phyloP scores from a whole-genome alignment of 2,113 vertebrate genomes.

The Gambusia holbrooki region DNA sequence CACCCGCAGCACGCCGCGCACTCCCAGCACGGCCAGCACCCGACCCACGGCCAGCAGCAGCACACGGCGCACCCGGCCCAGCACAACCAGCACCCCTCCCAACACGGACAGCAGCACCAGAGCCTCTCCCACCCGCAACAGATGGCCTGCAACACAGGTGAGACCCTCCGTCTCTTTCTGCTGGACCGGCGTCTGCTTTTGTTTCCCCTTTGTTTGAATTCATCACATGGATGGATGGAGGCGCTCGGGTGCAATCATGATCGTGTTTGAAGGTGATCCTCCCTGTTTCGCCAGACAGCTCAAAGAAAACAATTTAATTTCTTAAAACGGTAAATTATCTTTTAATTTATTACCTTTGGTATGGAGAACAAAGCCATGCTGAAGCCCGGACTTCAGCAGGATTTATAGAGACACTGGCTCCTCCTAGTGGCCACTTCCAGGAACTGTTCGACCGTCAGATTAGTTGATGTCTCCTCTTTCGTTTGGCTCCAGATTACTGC shows the following conservation, averaged over 20 bases:
- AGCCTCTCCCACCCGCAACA: conserved; percentile 87
- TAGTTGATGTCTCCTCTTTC: conserved; percentile 37
- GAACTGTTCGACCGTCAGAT: conserved; percentile 7
- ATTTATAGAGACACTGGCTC: conserved; percentile 59
- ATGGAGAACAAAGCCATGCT: conserved; percentile 77
- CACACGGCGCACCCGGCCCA: conserved; percentile 70
- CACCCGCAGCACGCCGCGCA: conserved; percentile 68
- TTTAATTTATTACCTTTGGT: conserved; percentile 62
- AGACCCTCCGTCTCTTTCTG: conserved; percentile 58
- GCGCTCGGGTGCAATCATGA: neutral
- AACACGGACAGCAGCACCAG: conserved; percentile 84
- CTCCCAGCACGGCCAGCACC: conserved; percentile 76
- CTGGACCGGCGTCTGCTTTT: neutral
- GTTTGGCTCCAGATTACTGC: conserved; percentile 12
- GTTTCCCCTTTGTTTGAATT: conserved; percentile 25
- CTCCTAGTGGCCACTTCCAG: conserved; percentile 66
- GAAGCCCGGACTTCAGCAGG: conserved; percentile 21
- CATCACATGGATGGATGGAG: conserved; percentile 19
- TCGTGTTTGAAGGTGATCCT: conserved; percentile 21
- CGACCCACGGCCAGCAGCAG: conserved; percentile 72
- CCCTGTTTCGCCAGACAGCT: conserved; percentile 40
- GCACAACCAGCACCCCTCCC: conserved; percentile 69
- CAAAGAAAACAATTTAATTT: conserved; percentile 34
- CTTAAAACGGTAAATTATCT: conserved; percentile 59
- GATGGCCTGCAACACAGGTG: conserved; percentile 90